Conservation (phyloP, 2,797 vertebrate species). For the Jordanella pulchra region DNA sequence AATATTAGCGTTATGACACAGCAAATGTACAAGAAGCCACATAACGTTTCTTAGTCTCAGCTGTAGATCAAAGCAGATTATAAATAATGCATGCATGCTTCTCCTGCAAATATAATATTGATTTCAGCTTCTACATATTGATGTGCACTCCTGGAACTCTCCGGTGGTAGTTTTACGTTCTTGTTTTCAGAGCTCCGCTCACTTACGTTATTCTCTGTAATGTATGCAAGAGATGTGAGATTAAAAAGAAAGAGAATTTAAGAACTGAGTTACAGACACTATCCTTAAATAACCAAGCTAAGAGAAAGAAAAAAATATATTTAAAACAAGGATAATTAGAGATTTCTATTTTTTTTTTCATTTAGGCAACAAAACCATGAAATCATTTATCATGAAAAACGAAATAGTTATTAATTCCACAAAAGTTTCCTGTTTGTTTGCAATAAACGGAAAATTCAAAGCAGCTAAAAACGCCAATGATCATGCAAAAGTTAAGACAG, state of each 20-base stretch:
- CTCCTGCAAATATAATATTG: conserved; percentile 7
- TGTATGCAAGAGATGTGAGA: neutral
- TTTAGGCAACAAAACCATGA: no score
- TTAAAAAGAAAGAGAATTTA: conserved; percentile 2
- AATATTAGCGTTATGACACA: neutral
- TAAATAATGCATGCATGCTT: conserved; percentile 7
- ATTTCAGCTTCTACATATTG: conserved; percentile 6
- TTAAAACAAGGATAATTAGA: neutral
- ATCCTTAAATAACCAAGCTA: neutral
- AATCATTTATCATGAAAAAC: neutral
- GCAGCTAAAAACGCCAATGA: neutral
- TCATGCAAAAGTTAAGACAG: neutral
- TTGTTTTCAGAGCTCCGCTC: conserved; percentile 16
- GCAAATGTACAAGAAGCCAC: conserved; percentile 2
- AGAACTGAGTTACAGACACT: neutral
- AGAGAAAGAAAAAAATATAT: neutral
- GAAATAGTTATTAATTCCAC: neutral
- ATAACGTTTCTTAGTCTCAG: conserved; percentile 6
- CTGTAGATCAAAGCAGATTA: neutral
- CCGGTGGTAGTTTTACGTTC: conserved; percentile 4
- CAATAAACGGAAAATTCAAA: neutral
- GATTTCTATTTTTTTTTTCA: neutral
- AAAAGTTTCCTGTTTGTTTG: neutral
- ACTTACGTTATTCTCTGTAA: conserved; percentile 2
- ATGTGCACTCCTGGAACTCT: neutral